Base-by-base conservation (phyloP, 2,113 vertebrate species). In the Corydoras maculifer region DNA sequence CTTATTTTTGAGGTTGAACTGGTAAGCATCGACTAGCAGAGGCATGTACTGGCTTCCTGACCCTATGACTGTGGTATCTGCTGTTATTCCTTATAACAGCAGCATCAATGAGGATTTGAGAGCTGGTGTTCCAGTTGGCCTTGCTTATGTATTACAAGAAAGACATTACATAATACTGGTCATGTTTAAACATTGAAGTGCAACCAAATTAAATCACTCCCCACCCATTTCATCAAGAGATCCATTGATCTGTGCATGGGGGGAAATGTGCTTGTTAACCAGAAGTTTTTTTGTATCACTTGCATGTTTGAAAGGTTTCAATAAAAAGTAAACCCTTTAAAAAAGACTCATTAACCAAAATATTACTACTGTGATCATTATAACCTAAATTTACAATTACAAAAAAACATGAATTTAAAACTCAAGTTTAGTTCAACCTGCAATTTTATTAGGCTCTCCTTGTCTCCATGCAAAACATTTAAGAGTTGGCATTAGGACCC, bases 1-100 rank as follows among this genome's bases (percentile, higher is more conserved):
- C 93, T 99, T 2, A 90, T 92, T 76, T 99, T 99, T 73, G 95
- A 99, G 66, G 91, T 99, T 29, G 97, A 98, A 77, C 70, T 98
- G 78, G 97, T 96, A 69, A 79, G 94, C 35, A 92, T 98, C 8
- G 94, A 98, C 1, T 99, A 85, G 60, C 14, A 50, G 13, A 13
- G 4, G 14, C 6, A 57, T 8, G 54, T n/a, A 13, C 9, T n/a
- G 54, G 13, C 54, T n/a, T 43, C 35, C 35, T 43, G 35, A 43
- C 35, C 35, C 7, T 4, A 43, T 43, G 35, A 43, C 14, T 57
- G 14, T 53, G 51, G 51, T 3, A 53, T 53, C 9, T 53, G 11
- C 13, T 12, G 10, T 53, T 53, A 53, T 12, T 53, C 9, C 13
- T 53, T 14, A 53, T 10, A 12, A 53, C 13, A 53, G 9, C 51